Percentiles rank a stretch among this genome's conserved stretches.
Evolutionary conservation across 2,797 vertebrate species (phyloP).

Genomic region (Micrastur ruficollis): DNA sequence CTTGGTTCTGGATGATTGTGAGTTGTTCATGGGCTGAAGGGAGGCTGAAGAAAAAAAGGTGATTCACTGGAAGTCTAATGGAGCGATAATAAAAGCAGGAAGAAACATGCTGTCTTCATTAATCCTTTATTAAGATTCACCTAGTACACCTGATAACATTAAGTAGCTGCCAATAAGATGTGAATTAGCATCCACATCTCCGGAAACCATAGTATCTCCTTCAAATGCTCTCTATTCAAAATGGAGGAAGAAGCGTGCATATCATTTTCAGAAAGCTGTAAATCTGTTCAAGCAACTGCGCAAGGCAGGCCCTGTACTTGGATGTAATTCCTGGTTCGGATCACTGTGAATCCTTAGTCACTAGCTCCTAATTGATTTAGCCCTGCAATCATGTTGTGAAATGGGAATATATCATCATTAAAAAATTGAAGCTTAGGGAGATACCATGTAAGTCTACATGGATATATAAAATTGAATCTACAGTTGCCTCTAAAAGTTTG

Average conservation of each 20-base stretch:
- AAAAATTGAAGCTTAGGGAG: background rate
- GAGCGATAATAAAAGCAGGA: background rate
- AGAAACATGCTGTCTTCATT: background rate
- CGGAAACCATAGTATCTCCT: background rate
- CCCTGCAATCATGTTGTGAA: background rate
- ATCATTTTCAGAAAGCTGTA: background rate
- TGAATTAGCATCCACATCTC: background rate
- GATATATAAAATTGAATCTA: background rate
- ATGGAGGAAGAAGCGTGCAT: background rate
- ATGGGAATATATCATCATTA: background rate
- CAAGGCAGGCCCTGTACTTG: background rate
- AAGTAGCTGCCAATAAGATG: constrained; percentile 5
- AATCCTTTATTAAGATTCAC: constrained; percentile 36
- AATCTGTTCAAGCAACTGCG: background rate
- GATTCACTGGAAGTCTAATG: background rate
- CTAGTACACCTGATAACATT: background rate
- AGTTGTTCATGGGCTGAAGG: background rate
- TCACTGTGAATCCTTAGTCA: background rate
- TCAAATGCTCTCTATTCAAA: background rate
- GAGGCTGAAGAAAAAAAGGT: background rate
- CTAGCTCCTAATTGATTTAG: background rate
- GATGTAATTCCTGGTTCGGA: background rate
- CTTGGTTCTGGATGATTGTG: background rate
- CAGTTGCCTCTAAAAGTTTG: background rate
- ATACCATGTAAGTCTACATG: no score